Evolutionary conservation across 2,113 vertebrate genomes (phyloP).

Genomic region (Neoarius graeffei): DNA sequence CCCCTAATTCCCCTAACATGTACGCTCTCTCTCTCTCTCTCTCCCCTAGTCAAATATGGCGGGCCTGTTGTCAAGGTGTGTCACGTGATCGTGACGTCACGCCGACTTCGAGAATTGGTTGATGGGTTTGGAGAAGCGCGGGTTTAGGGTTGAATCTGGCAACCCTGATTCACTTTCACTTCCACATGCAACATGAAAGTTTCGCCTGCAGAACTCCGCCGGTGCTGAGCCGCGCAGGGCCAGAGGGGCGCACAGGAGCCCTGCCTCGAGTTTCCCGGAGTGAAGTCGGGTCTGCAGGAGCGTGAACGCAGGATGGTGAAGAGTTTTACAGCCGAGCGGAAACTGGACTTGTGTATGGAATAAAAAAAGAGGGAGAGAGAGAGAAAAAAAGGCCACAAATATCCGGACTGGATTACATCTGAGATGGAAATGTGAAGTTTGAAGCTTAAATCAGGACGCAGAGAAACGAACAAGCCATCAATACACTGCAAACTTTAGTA

Average conservation of each 20-base stretch:
- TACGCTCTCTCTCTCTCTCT: too few relatives aligned
- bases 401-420: neutral
- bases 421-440: neutral
- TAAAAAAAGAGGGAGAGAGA: too few relatives aligned
- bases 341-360: neutral
- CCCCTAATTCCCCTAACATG: too few relatives aligned
- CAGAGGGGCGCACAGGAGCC: too few relatives aligned
- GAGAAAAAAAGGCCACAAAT: neutral
- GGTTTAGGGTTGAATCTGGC: neutral
- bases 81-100: too few relatives aligned
- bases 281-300: too few relatives aligned
- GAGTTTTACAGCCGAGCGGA: neutral
- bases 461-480: neutral
- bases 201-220: conserved; percentile 12
- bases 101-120: too few relatives aligned
- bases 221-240: too few relatives aligned
- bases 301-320: too few relatives aligned
- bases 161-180: conserved; percentile 20
- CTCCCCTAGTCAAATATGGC: too few relatives aligned
- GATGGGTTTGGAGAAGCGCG: neutral
- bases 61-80: too few relatives aligned
- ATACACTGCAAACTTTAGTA: neutral
- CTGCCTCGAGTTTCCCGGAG: too few relatives aligned
- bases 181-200: conserved; percentile 20
- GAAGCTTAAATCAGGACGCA: neutral